phyloP scores from a whole-genome alignment of 2,888 invertebrate species.

The Synergus itoensis region DNA sequence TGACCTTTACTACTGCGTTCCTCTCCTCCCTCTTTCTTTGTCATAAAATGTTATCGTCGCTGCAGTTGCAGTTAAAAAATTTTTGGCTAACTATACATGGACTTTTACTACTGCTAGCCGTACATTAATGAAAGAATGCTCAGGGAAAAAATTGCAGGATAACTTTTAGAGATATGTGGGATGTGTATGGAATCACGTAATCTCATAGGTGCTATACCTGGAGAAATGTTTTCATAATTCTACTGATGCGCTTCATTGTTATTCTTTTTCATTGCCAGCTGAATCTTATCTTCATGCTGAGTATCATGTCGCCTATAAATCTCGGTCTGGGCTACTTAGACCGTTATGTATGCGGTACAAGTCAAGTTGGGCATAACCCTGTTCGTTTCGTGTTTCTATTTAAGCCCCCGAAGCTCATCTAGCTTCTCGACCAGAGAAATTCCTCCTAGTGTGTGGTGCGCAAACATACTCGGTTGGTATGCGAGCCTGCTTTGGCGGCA shows the following conservation, averaged over 20 bases:
- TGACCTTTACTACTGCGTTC: too few relatives aligned
- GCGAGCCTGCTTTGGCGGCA: not conserved
- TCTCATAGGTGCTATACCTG: not conserved
- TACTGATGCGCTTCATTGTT: not conserved
- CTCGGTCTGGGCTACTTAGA: constrained; percentile 47
- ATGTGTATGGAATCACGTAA: not conserved
- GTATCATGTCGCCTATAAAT: constrained; percentile 44
- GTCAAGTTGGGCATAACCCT: constrained; percentile 52
- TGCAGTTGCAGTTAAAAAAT: not conserved
- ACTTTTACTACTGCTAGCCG: not conserved
- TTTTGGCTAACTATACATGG: not conserved
- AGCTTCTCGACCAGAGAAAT: not conserved
- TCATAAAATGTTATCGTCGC: too few relatives aligned
- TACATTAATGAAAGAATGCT: not conserved
- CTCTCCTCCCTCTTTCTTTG: too few relatives aligned
- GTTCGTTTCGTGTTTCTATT: constrained; percentile 50
- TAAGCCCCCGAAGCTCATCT: not conserved
- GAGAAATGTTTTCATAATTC: not conserved
- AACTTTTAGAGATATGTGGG: too few relatives aligned
- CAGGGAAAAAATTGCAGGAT: not conserved
- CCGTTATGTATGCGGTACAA: constrained; percentile 54
- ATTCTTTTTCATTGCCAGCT: not conserved
- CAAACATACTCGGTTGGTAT: not conserved
- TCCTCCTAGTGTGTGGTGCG: not conserved
- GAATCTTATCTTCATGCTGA: not conserved